A percentile compares a stretch with the other conserved stretches of the same genome.
Evolutionary conservation across 2,113 vertebrate genomes (phyloP).

Genomic region (Holacanthus passer): DNA sequence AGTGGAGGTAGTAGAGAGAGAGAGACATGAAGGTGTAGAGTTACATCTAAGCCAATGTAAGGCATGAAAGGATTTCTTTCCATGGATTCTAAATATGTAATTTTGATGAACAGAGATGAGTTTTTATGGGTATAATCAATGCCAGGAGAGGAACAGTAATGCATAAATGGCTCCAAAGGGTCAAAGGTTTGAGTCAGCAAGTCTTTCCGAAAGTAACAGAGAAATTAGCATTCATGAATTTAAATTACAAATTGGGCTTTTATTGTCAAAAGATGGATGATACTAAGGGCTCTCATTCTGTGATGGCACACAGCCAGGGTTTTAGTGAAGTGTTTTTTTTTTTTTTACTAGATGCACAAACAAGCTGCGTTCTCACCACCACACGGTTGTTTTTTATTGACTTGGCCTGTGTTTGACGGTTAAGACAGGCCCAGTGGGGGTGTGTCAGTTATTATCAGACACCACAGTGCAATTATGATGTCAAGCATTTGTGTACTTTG

Average conservation of each 20-base stretch:
- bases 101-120: no score
- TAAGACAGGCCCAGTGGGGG: not conserved
- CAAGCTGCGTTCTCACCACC: constrained; percentile 10
- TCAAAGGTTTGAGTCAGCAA: constrained; percentile 45
- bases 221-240: constrained; percentile 53
- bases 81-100: no score
- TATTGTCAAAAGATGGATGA: constrained; percentile 45
- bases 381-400: constrained; percentile 17
- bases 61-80: no score
- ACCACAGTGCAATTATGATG: constrained; percentile 11
- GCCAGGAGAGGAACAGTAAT: no score
- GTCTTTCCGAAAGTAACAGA: not conserved
- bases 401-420: constrained; percentile 26
- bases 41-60: no score
- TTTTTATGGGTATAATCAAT: no score
- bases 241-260: constrained; percentile 45
- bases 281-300: constrained; percentile 16
- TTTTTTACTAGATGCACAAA: constrained; percentile 17
- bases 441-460: constrained; percentile 34
- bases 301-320: constrained; percentile 15
- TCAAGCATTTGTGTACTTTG: constrained; percentile 12
- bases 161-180: constrained; percentile 20
- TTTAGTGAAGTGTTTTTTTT: constrained; percentile 21
- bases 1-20: no score
- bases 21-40: no score